Percentiles rank a stretch among this genome's conserved stretches.
Evolutionary conservation across 2,797 vertebrate species (phyloP).

Genomic region (Sardinella longiceps): DNA sequence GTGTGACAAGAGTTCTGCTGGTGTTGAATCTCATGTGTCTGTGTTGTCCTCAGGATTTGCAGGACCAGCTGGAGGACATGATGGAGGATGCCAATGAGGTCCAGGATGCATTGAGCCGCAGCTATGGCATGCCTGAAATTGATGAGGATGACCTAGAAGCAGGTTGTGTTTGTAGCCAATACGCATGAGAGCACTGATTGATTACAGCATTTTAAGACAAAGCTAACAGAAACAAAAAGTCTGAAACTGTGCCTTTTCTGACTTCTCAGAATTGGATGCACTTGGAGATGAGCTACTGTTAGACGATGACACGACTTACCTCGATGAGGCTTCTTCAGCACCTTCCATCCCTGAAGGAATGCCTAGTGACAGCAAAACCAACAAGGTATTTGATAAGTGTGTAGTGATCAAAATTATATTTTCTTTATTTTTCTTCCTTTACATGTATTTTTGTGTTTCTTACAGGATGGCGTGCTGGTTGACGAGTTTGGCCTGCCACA

Average conservation of each 20-base stretch:
- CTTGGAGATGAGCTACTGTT: constrained; percentile 94
- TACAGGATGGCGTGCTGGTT: constrained; percentile 93
- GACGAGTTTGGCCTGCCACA: constrained; percentile 97
- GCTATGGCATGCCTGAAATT: constrained; percentile 94
- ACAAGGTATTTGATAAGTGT: constrained; percentile 83
- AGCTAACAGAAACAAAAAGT: not conserved
- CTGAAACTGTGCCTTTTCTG: not conserved
- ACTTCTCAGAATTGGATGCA: constrained; percentile 88
- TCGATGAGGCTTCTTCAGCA: constrained; percentile 92
- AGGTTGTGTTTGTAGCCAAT: constrained; percentile 68
- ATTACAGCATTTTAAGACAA: not conserved
- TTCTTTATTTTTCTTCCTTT: not conserved
- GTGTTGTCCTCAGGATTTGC: constrained; percentile 82
- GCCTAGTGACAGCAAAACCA: constrained; percentile 89
- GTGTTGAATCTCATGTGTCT: not conserved
- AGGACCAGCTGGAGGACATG: constrained; percentile 98
- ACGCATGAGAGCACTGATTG: not conserved
- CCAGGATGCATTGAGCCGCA: constrained; percentile 93
- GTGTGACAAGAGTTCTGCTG: not conserved
- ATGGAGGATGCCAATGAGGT: constrained; percentile 97
- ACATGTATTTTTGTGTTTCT: constrained; percentile 42
- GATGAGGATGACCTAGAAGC: constrained; percentile 98
- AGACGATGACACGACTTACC: constrained; percentile 94
- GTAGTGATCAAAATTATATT: not conserved
- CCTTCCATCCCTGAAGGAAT: constrained; percentile 93